Base-by-base conservation (phyloP, 2,888 invertebrate species). In the Monochamus alternatus region DNA sequence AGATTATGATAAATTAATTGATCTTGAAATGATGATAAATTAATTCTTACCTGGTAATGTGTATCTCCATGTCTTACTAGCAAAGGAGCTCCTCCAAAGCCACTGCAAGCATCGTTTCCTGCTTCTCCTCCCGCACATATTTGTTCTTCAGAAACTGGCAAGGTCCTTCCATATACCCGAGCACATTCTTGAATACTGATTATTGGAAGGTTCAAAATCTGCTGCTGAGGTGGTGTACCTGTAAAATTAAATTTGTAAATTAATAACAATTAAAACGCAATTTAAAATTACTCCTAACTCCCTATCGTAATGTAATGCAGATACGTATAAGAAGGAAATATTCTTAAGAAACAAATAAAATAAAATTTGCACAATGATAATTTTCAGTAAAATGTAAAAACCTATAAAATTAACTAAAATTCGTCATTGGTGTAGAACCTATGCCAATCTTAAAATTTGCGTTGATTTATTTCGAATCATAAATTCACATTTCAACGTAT, bases 1-100 rank as follows among this genome's bases (percentile, higher is more conserved):
- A n/a, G n/a, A n/a, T n/a, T n/a, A n/a, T 22, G 22, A 22, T 22
- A 22, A 22, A 22, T 22, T 22, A 22, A 22, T 22, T 22, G 22
- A 22, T 22, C 22, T 22, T 22, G 22, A 22, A 22, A 8, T 65
- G 12, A 7, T 7, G 10, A 22, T 43, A 14, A 65, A 65, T 51
- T 31, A 58, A 31, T 55, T 22, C 30, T 3, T 82, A 94, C 95
- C 91, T 95, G 93, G 71, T 92, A 91, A 86, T 91, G 91, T 55
- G 91, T 91, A 32, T 92, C 92, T 78, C 92, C 92, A 80, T 93
- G 91, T 76, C 90, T 90, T 2, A 93, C 88, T 70, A 95, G 86
- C 3, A 95, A 88, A 0, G 95, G 95, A 0, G 95, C 94, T 3
- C 95, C 95, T 3, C 94, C 95, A 83, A 95, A 95, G 5, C 95